Percentiles rank a stretch among this genome's conserved stretches.
phyloP scores from a whole-genome alignment of 2,888 invertebrate species.

The Pterostichus niger region DNA sequence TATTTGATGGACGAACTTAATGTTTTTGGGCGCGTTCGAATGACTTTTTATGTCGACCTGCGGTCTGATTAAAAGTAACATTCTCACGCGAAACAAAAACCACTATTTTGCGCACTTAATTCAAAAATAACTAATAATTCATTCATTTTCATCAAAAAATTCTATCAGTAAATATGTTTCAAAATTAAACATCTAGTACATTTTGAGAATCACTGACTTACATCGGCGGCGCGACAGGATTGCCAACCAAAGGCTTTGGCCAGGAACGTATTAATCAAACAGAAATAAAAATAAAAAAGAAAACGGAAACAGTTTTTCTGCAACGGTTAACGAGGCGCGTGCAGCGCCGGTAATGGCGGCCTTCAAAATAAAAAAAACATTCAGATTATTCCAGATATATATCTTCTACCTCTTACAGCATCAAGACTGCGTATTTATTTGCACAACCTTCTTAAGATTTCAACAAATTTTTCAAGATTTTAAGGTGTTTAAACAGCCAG shows the following conservation, averaged over 20 bases:
- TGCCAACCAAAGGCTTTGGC: conserved; percentile 49
- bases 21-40: no score
- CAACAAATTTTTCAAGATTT: conserved; percentile 19
- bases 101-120: no score
- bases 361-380: conserved; percentile 34
- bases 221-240: conserved; percentile 32
- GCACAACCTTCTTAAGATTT: neutral
- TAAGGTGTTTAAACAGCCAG: neutral
- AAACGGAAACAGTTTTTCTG: conserved; percentile 54
- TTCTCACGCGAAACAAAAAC: no score
- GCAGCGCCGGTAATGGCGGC: conserved; percentile 10
- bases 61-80: no score
- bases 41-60: no score
- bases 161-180: no score
- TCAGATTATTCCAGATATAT: conserved; percentile 52
- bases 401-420: conserved; percentile 7
- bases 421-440: neutral
- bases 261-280: conserved; percentile 57
- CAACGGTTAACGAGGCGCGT: conserved; percentile 48
- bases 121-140: no score
- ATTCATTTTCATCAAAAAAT: no score
- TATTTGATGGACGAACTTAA: no score
- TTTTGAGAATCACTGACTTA: neutral
- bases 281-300: conserved; percentile 54
- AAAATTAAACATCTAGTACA: neutral